These are phyloP conservation scores for Epirrhoe tristata DNA, from an alignment of 2,888 invertebrate species.

Conservation along the genomic window DNA sequence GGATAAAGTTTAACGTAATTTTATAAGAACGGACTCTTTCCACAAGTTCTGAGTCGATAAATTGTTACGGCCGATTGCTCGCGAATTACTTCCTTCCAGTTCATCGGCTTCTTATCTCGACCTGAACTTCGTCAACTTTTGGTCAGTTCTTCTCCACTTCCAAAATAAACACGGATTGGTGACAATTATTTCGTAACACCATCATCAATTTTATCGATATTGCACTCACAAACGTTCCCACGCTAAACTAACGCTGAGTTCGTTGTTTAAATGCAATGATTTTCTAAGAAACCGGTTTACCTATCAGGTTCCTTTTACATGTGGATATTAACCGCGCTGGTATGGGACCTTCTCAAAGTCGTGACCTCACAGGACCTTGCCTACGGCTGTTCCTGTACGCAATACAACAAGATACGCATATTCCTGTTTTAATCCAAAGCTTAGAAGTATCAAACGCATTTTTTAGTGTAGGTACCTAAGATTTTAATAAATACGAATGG, in stretches of 20 bases:
- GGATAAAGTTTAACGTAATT: constrained; percentile 53
- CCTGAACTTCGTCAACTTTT: constrained; percentile 50
- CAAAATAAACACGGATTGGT: constrained; percentile 1
- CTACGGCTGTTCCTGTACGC: constrained; percentile 59
- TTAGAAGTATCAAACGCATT: too few relatives aligned
- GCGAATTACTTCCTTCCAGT: constrained; percentile 65
- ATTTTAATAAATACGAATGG: too few relatives aligned
- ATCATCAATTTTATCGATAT: constrained; percentile 4
- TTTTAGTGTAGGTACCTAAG: too few relatives aligned
- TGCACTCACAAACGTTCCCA: constrained; percentile 23
- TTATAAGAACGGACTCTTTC: constrained; percentile 54
- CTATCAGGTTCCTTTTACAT: constrained; percentile 48
- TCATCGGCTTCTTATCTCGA: constrained; percentile 60
- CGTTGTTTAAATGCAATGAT: constrained; percentile 48
- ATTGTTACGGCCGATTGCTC: constrained; percentile 68
- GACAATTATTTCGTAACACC: constrained; percentile 5
- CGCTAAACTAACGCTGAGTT: constrained; percentile 41
- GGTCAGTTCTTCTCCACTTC: constrained; percentile 22
- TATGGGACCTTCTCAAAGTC: constrained; percentile 78
- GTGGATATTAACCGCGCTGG: constrained; percentile 64
- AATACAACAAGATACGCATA: constrained; percentile 42
- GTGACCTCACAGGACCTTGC: constrained; percentile 79
- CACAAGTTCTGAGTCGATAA: constrained; percentile 66
- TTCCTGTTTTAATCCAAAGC: neutral
- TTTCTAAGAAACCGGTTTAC: constrained; percentile 58